Base-by-base conservation (phyloP, 2,797 vertebrate genomes). In the Centroberyx gerrardi region DNA sequence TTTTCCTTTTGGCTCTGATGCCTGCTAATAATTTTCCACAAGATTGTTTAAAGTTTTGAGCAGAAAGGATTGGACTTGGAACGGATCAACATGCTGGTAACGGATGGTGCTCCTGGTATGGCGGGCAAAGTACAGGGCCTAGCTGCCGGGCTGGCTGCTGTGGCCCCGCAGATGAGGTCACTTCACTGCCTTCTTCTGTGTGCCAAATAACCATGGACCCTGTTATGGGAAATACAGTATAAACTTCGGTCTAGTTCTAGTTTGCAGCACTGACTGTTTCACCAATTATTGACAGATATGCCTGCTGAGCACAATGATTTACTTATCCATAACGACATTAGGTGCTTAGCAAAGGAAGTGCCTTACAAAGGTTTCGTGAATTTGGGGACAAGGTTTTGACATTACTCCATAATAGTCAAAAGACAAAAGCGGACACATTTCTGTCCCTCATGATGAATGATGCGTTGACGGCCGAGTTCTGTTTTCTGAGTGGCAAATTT, bases 1-100 rank as follows among this genome's bases (percentile, higher is more conserved):
- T 74, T 86, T 77, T 72, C 71, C 65, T 75, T 68, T 72, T 59
- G 70, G 38, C 59, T 53, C 29, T 62, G 31, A 72, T 40, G 61
- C 68, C 33, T 22, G 22, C 22, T 22, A 22, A 22, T 22, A 22
- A 22, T 22, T 22, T 22, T 22, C 22, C 22, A 22, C 22, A 22
- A 22, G 22, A 22, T 22, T 22, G 22, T 22, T 22, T n/a, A n/a
- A n/a, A n/a, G n/a, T n/a, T n/a, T n/a, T n/a, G n/a, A n/a, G n/a
- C n/a, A n/a, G n/a, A n/a, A n/a, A n/a, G n/a, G n/a, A n/a, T n/a
- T n/a, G n/a, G n/a, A n/a, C n/a, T n/a, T n/a, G n/a, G n/a, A n/a
- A n/a, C n/a, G n/a, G n/a, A n/a, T n/a, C n/a, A n/a, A n/a, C n/a
- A n/a, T n/a, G n/a, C n/a, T n/a, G n/a, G n/a, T n/a, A n/a, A n/a